A percentile compares a stretch with the other conserved stretches of the same genome.
Evolutionary conservation across 2,113 vertebrate genomes (phyloP).

Genomic region (Ailuropoda melanoleuca): DNA sequence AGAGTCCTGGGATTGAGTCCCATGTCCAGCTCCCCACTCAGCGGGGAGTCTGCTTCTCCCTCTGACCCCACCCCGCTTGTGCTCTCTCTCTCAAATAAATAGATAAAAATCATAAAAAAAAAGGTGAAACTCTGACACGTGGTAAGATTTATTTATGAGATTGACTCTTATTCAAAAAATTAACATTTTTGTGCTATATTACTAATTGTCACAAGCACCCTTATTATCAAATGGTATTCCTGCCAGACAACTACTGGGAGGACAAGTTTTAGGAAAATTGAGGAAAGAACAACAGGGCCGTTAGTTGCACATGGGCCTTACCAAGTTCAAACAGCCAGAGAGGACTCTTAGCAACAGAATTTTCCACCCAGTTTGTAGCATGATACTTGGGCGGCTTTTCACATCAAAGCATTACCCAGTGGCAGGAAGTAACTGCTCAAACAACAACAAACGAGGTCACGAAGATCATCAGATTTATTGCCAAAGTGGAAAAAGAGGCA

Average conservation of each 20-base stretch:
- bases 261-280: neutral
- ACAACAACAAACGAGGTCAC: slow-evolving; percentile 43
- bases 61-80: too few species aligned
- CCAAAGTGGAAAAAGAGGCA: neutral
- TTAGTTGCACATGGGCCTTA: neutral
- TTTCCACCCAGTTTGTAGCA: neutral
- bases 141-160: neutral
- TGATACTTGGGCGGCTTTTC: neutral
- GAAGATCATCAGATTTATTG: slow-evolving; percentile 54
- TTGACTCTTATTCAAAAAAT: neutral
- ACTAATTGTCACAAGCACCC: neutral
- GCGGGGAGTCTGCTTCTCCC: too few species aligned
- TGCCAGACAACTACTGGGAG: neutral
- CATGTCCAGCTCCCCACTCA: too few species aligned
- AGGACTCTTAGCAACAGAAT: neutral
- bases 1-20: too few species aligned
- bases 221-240: neutral
- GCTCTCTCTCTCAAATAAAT: too few species aligned
- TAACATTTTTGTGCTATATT: neutral
- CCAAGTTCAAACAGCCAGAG: neutral
- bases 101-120: neutral
- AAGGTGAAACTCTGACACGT: neutral
- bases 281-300: neutral
- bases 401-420: slow-evolving; percentile 23
- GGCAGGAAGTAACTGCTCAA: slow-evolving; percentile 33